Evolutionary conservation across 2,888 invertebrate genomes (phyloP), one percentile per base, ranked within the genome.

Genomic region (Phanerotoma sp.): DNA sequence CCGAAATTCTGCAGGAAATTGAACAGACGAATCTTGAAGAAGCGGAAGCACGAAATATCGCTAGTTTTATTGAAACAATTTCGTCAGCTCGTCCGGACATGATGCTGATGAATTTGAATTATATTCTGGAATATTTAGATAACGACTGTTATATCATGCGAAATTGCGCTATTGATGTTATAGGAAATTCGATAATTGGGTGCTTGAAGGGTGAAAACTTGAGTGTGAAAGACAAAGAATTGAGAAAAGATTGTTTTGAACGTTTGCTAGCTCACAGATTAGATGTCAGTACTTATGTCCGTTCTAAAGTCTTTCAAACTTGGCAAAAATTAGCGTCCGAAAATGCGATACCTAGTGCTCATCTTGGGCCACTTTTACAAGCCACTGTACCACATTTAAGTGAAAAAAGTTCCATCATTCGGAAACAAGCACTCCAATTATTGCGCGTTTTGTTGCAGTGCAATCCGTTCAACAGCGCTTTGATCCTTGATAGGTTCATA

Each of bases 381-480:
- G 82, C 85, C 28, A 82, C 84, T 1, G 83, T 87, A 10, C 84
- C 85, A 6, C 86, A 94, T 18, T 79, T 97, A 37, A 80, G 84
- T 51, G 97, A 97, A 75, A 91, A 89, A 74, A 89, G 90, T 2
- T 88, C 90, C 5, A 81, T 84, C 51, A 96, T 96, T 0, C 82
- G 96, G 25, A 96, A 93, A 77, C 85, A 86, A 58, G 91, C 96
- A 3, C 84, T 93, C 53, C 87, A 87, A 68, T 81, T 93, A 30
- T 73, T 93, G 4, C 88, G 88, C 59, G 82, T 86, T 13, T 87
- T 96, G 73, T 78, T 97, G 35, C 86, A 91, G 73, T 84, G 86
- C 62, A 96, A 97, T 79, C 90, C 92, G 4, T 96, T 87, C 77
- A 87, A 90, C n/a, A 86, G 87, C 0, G 86, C 86, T 81, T 70